phyloP scores from a whole-genome alignment of 2,888 invertebrate species.

The Tanypteryx hageni region DNA sequence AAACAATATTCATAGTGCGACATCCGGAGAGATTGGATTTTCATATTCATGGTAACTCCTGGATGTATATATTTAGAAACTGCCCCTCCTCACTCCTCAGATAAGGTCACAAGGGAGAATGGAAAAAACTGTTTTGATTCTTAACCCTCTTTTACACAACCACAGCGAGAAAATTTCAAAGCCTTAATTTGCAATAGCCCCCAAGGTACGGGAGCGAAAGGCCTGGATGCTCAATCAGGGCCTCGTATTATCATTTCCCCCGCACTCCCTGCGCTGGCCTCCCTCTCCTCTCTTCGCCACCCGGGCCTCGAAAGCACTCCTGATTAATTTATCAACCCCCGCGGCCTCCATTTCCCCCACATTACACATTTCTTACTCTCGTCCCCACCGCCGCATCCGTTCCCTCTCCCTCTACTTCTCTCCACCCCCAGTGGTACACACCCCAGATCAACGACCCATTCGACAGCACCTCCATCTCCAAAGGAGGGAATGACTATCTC shows the following conservation, averaged over 20 bases:
- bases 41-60: too few relatives aligned
- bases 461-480: slow-evolving; percentile 12
- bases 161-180: slow-evolving; percentile 23
- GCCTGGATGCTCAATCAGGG: slow-evolving; percentile 9
- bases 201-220: background rate
- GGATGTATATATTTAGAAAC: background rate
- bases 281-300: background rate
- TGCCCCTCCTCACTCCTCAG: background rate
- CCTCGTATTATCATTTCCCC: slow-evolving; percentile 40
- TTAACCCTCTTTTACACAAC: slow-evolving; percentile 7
- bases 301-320: background rate
- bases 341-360: slow-evolving; percentile 10
- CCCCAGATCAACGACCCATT: slow-evolving; percentile 15
- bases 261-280: background rate
- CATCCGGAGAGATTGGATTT: too few relatives aligned
- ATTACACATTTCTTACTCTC: slow-evolving; percentile 8
- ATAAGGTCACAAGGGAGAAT: slow-evolving; percentile 7
- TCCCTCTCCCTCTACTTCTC: background rate
- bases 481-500: background rate
- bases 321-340: slow-evolving; percentile 26
- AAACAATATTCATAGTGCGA: too few relatives aligned
- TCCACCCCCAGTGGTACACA: background rate
- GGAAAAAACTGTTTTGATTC: slow-evolving; percentile 8
- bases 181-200: slow-evolving; percentile 32
- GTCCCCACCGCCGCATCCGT: background rate